These are phyloP conservation scores for Typhlichthys subterraneus DNA, from an alignment of 2,797 vertebrate species.

Conservation along the genomic window DNA sequence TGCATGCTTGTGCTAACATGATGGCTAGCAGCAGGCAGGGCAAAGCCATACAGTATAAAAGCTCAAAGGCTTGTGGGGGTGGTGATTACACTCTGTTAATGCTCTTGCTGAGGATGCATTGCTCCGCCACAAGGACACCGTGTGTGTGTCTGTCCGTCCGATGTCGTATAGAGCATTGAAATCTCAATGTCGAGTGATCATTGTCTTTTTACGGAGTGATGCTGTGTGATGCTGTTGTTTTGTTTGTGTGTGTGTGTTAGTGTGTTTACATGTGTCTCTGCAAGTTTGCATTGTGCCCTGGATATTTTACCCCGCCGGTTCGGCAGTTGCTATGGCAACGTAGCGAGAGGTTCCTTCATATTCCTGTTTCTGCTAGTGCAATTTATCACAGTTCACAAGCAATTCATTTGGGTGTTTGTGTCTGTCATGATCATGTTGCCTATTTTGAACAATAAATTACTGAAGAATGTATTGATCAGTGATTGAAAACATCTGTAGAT, in stretches of 20 bases:
- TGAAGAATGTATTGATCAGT: too few relatives aligned
- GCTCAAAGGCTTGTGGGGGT: conserved; percentile 45
- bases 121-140: conserved; percentile 60
- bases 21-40: conserved; percentile 14
- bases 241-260: conserved; percentile 17
- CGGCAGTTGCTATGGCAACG: conserved; percentile 78
- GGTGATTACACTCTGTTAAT: conserved; percentile 56
- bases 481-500: too few relatives aligned
- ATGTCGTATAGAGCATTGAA: conserved; percentile 41
- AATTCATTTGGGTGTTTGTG: conserved; percentile 36
- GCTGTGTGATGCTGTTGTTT: conserved; percentile 1
- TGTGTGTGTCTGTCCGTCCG: neutral
- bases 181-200: conserved; percentile 45
- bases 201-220: conserved; percentile 25
- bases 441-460: too few relatives aligned
- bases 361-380: conserved; percentile 61
- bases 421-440: too few relatives aligned
- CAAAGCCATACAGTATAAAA: conserved; percentile 35
- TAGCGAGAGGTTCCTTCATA: conserved; percentile 68
- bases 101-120: conserved; percentile 56
- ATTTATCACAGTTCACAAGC: conserved; percentile 51
- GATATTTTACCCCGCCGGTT: conserved; percentile 17
- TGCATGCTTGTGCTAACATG: conserved; percentile 27
- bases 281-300: conserved; percentile 42
- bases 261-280: conserved; percentile 8